Conservation (phyloP, 2,797 vertebrate genomes). For the Argentina silus region DNA sequence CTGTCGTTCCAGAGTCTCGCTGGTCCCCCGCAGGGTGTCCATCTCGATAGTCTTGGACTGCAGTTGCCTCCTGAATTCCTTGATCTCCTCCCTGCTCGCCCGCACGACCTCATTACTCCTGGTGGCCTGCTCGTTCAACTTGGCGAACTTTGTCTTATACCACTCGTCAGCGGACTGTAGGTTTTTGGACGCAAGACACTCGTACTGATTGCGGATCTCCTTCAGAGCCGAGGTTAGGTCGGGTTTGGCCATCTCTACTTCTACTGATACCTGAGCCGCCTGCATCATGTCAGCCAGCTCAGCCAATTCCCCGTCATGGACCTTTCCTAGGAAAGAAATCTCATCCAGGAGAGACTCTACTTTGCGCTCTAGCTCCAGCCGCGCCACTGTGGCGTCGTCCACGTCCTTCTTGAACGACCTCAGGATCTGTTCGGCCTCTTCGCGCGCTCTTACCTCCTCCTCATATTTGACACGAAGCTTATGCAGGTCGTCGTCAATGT, state of each 20-base stretch:
- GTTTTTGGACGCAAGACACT: slow-evolving; percentile 82
- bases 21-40: slow-evolving; percentile 81
- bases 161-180: slow-evolving; percentile 84
- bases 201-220: slow-evolving; percentile 82
- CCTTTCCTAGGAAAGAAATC: slow-evolving; percentile 75
- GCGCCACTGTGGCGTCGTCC: slow-evolving; percentile 78
- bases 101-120: slow-evolving; percentile 81
- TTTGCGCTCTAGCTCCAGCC: slow-evolving; percentile 80
- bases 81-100: slow-evolving; percentile 81
- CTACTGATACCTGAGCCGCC: slow-evolving; percentile 70
- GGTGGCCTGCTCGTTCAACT: slow-evolving; percentile 79
- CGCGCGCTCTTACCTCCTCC: slow-evolving; percentile 75
- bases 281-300: slow-evolving; percentile 74
- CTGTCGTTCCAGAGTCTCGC: slow-evolving; percentile 81
- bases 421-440: slow-evolving; percentile 77
- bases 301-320: slow-evolving; percentile 79
- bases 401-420: slow-evolving; percentile 76
- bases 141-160: slow-evolving; percentile 83
- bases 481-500: slow-evolving; percentile 74
- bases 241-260: slow-evolving; percentile 73
- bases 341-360: slow-evolving; percentile 80
- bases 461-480: slow-evolving; percentile 74
- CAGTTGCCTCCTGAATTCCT: slow-evolving; percentile 82
- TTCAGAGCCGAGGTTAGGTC: slow-evolving; percentile 79
- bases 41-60: slow-evolving; percentile 81